Percentiles rank a stretch among this genome's conserved stretches.
These are phyloP conservation scores for Carapus acus DNA, from an alignment of 2,797 vertebrate species.

Conservation along the genomic window DNA sequence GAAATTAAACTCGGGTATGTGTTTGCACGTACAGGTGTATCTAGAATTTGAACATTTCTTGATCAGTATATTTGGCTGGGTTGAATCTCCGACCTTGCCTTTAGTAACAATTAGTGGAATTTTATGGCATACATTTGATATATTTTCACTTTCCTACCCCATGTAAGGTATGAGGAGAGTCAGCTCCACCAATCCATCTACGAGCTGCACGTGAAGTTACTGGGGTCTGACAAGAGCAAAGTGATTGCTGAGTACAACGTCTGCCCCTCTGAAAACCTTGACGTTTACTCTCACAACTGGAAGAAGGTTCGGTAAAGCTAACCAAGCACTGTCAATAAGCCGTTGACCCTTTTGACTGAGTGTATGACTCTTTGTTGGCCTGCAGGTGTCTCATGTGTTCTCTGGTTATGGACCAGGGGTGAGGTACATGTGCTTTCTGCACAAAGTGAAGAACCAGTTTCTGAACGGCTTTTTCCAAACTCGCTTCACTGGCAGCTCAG, in stretches of 20 bases:
- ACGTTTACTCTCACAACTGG: conserved; percentile 70
- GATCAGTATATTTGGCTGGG: no score
- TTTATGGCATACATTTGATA: neutral
- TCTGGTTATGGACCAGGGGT: conserved; percentile 78
- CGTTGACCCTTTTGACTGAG: neutral
- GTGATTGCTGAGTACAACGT: conserved; percentile 70
- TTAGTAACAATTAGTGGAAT: neutral
- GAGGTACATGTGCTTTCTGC: conserved; percentile 71
- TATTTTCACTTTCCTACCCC: neutral
- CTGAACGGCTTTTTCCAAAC: conserved; percentile 69
- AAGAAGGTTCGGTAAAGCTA: conserved; percentile 60
- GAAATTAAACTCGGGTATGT: neutral
- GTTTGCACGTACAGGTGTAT: neutral
- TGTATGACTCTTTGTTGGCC: conserved; percentile 34
- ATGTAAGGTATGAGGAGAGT: conserved; percentile 80
- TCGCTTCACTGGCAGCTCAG: conserved; percentile 69
- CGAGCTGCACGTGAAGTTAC: conserved; percentile 76
- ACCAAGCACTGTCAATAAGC: neutral
- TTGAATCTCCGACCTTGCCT: no score
- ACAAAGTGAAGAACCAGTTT: conserved; percentile 76
- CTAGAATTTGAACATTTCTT: neutral
- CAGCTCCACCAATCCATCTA: conserved; percentile 74
- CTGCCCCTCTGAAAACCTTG: conserved; percentile 55
- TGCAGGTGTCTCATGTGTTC: conserved; percentile 82
- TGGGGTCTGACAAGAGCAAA: conserved; percentile 69